Evolutionary conservation across 1,140 invertebrate species (phyloP).

Genomic region (Zaprionus vittiger): DNA sequence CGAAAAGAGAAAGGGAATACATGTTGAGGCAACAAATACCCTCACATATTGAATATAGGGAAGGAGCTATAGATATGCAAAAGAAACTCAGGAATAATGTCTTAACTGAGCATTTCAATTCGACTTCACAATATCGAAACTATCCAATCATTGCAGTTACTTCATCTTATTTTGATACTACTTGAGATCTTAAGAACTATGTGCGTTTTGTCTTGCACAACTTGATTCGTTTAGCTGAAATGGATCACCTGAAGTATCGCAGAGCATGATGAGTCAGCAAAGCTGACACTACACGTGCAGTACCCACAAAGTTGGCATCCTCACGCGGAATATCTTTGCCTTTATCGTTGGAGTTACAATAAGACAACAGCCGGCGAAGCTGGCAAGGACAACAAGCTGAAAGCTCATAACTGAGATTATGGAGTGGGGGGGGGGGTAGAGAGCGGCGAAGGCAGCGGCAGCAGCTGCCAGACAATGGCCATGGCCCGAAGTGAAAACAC

Average conservation of each 20-base stretch:
- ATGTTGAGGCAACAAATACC: background rate
- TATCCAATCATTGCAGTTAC: background rate
- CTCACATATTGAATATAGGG: background rate
- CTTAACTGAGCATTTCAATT: too few relatives aligned
- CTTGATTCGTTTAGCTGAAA: background rate
- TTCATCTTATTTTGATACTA: background rate
- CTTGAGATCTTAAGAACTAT: background rate
- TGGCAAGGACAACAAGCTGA: slow-evolving; percentile 57
- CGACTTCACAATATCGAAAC: too few relatives aligned
- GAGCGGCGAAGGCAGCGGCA: slow-evolving; percentile 7
- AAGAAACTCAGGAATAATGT: too few relatives aligned
- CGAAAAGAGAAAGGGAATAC: background rate
- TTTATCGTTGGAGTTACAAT: slow-evolving; percentile 25
- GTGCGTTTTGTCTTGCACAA: background rate
- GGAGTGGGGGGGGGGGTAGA: background rate
- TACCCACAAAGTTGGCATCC: slow-evolving; percentile 4
- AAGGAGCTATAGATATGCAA: background rate
- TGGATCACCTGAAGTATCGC: background rate
- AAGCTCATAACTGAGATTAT: slow-evolving; percentile 70
- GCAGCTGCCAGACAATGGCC: slow-evolving; percentile 60
- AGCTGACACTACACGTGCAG: slow-evolving; percentile 5
- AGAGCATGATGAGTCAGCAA: slow-evolving; percentile 29
- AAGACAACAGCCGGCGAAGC: slow-evolving; percentile 44
- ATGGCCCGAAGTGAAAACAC: slow-evolving; percentile 35
- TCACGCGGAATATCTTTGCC: background rate